Percentiles rank a stretch among this genome's conserved stretches.
phyloP scores from a whole-genome alignment of 2,797 vertebrate genomes.

The Mormyrops attenuatus region DNA sequence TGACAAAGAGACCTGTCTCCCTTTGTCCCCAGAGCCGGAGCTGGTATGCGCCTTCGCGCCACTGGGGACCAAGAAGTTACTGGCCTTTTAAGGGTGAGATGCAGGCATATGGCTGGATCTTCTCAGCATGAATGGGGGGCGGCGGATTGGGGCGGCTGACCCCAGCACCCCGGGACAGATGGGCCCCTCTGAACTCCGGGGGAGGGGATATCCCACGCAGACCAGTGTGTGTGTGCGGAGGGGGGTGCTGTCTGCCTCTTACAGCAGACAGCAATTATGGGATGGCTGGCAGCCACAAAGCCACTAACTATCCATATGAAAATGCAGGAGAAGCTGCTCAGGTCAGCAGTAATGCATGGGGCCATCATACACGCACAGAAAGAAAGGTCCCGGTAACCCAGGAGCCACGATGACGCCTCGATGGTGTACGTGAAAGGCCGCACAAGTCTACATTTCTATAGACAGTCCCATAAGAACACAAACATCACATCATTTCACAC shows the following conservation, averaged over 20 bases:
- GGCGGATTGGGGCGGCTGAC: not conserved
- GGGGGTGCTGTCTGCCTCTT: not conserved
- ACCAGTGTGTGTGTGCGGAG: not conserved
- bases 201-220: conserved; percentile 1
- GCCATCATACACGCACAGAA: not conserved
- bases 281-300: not conserved
- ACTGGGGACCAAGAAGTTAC: not conserved
- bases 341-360: not conserved
- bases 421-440: not conserved
- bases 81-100: not conserved
- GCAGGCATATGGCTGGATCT: not conserved
- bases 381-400: not conserved
- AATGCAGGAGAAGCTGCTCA: not conserved
- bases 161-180: conserved; percentile 14
- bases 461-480: not conserved
- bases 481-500: not conserved
- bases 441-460: not conserved
- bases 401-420: not conserved
- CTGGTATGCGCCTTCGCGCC: not conserved
- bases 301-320: not conserved
- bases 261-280: not conserved
- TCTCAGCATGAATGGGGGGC: not conserved
- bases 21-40: not conserved
- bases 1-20: conserved; percentile 6
- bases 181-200: not conserved